A percentile compares a stretch with the other conserved stretches of the same genome.
Conservation (phyloP, 1,140 invertebrate genomes). For the Dendroctonus ponderosae region DNA sequence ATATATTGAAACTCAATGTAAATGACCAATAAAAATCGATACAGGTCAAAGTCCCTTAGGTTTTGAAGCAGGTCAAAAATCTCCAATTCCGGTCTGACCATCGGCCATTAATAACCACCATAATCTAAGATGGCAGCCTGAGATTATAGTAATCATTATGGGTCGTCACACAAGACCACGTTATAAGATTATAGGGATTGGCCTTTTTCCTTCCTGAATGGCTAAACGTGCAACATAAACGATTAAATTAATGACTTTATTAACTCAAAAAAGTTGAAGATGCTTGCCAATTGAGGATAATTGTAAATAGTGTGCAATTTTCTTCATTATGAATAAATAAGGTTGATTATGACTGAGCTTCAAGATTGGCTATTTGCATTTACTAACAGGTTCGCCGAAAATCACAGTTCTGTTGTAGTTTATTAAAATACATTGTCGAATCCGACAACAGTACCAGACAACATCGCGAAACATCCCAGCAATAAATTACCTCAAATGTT, state of each 20-base stretch:
- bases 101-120: constrained; percentile 27
- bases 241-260: constrained; percentile 23
- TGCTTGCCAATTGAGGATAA: no score
- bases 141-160: constrained; percentile 25
- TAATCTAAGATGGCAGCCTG: constrained; percentile 29
- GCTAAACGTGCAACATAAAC: constrained; percentile 14
- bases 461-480: constrained; percentile 14
- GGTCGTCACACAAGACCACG: constrained; percentile 16
- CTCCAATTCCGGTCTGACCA: constrained; percentile 41
- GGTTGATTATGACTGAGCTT: no score
- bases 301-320: no score
- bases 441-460: constrained; percentile 2
- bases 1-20: no score
- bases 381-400: no score
- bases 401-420: no score
- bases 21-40: no score
- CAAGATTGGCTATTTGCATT: no score
- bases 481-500: constrained; percentile 30
- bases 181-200: constrained; percentile 18
- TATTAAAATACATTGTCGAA: no score
- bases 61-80: constrained; percentile 19
- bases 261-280: constrained; percentile 5
- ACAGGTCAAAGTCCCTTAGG: no score
- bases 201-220: constrained; percentile 20
- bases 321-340: no score